Conservation (phyloP, 2,888 invertebrate genomes). For the Drosophila acutilabella region DNA sequence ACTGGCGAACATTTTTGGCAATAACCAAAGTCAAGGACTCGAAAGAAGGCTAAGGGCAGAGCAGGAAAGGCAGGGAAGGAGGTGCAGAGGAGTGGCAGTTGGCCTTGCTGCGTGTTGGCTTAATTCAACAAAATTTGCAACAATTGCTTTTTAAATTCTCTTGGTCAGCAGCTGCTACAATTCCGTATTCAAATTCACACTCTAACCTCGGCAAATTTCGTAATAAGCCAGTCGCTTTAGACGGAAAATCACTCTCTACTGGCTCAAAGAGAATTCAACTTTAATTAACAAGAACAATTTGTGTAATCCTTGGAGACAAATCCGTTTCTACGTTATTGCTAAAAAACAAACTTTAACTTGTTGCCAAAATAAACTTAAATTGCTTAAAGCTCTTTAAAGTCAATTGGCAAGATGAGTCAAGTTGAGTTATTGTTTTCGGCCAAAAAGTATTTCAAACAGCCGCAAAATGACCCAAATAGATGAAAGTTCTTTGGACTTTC, state of each 20-base stretch:
- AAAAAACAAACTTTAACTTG: slow-evolving; percentile 1
- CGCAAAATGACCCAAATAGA: slow-evolving; percentile 58
- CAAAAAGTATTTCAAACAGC: slow-evolving; percentile 31
- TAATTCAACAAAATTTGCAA: slow-evolving; percentile 63
- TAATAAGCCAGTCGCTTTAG: too few species aligned
- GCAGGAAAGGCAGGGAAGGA: too few species aligned
- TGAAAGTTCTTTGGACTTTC: slow-evolving; percentile 27
- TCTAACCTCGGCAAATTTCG: background rate
- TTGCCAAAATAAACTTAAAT: slow-evolving; percentile 4
- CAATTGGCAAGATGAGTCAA: slow-evolving; percentile 1
- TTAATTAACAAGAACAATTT: too few species aligned
- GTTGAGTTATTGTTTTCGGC: slow-evolving; percentile 16
- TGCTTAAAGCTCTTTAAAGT: slow-evolving; percentile 13
- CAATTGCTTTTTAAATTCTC: slow-evolving; percentile 66
- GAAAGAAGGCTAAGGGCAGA: background rate
- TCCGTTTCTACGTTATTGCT: background rate
- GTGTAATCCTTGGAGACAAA: background rate
- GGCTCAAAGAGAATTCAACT: too few species aligned
- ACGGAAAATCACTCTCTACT: too few species aligned
- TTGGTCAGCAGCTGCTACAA: slow-evolving; percentile 7
- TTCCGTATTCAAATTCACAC: slow-evolving; percentile 25
- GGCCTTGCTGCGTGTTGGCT: background rate
- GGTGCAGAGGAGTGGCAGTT: too few species aligned
- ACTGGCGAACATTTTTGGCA: slow-evolving; percentile 64
- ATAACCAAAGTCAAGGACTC: slow-evolving; percentile 63